Percentiles rank a stretch among this genome's conserved stretches.
These are phyloP conservation scores for Psephotus haematonotus DNA, from an alignment of 2,113 vertebrate species.

Conservation along the genomic window DNA sequence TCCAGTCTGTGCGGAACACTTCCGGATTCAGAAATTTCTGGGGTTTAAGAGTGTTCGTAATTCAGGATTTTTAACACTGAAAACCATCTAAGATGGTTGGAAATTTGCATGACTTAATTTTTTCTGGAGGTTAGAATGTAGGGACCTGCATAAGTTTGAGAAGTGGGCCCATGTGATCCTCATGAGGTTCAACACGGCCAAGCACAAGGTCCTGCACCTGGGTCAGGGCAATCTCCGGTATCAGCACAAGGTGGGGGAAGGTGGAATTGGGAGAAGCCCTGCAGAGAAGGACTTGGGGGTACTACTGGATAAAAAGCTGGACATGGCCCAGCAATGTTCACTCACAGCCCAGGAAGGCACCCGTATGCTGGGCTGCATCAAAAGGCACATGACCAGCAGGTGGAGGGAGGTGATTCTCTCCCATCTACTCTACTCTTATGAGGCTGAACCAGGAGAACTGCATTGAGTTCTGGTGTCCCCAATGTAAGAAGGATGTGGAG, in stretches of 20 bases:
- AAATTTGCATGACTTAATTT: not conserved
- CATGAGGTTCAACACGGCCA: not conserved
- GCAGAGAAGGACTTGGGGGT: fast-evolving
- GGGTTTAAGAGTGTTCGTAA: not conserved
- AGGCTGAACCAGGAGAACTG: not conserved
- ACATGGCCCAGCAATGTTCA: fast-evolving
- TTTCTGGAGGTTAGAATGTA: not conserved
- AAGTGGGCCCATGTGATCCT: not conserved
- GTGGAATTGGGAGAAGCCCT: not conserved
- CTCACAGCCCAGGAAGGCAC: not conserved
- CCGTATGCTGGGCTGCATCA: not conserved
- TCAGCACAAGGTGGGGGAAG: not conserved
- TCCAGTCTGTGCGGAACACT: not conserved
- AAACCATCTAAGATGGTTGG: not conserved
- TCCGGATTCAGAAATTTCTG: not conserved
- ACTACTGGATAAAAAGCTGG: not conserved
- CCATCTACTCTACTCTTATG: not conserved
- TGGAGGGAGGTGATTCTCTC: not conserved
- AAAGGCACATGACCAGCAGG: fast-evolving
- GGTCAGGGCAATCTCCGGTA: not conserved
- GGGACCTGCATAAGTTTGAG: not conserved
- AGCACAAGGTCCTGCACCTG: not conserved
- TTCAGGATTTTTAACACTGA: not conserved
- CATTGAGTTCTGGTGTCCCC: not conserved
- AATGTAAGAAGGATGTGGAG: too few species aligned